Evolutionary conservation across 2,888 invertebrate species (phyloP), one percentile per base, ranked within the genome.

Genomic region (Eristalinus sepulchralis): DNA sequence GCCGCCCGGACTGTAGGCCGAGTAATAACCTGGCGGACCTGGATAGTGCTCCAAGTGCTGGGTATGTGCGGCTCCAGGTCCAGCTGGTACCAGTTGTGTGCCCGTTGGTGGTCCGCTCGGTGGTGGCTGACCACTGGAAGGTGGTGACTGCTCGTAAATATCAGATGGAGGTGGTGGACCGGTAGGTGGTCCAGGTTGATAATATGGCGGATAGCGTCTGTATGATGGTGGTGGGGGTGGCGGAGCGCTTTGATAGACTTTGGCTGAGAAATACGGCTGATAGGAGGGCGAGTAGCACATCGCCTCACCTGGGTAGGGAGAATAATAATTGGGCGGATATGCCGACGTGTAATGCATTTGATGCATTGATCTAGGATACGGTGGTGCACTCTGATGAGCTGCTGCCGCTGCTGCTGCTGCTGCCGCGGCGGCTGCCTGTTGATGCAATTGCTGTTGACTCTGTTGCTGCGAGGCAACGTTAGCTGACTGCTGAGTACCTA

Each of bases 1-100:
- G 70, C 90, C 91, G 60, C 91, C 92, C 22, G 93, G 93, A 89
- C 91, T 90, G 88, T 94, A 94, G 33, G 93, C 93, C 57, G 94
- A 93, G 92, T 95, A 95, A 90, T 94, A 95, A 76, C 91, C 91
- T 31, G 94, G 94, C 88, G 94, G 93, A 83, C 95, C 93, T 13
- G 94, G 94, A 90, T 94, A 94, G 88, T 93, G 93, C 71, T 93
- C 93, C 80, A 93, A 90, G 85, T 93, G 93, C 75, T 94, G 94
- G 78, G 92, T 92, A 66, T 91, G 91, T 64, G 92, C 92, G 60
- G 90, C 91, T 81, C 89, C 91, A 83, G 90, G 91, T 89, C 90
- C 93, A 83, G 90, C 91, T 90, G 90, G 93, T 89, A 90, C 93
- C 91, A 91, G 91, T 92, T 91, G 91, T 90, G 92, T 89, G 90